These are phyloP conservation scores for Hemibagrus wyckioides DNA, from an alignment of 2,113 vertebrate species.

Conservation along the genomic window DNA sequence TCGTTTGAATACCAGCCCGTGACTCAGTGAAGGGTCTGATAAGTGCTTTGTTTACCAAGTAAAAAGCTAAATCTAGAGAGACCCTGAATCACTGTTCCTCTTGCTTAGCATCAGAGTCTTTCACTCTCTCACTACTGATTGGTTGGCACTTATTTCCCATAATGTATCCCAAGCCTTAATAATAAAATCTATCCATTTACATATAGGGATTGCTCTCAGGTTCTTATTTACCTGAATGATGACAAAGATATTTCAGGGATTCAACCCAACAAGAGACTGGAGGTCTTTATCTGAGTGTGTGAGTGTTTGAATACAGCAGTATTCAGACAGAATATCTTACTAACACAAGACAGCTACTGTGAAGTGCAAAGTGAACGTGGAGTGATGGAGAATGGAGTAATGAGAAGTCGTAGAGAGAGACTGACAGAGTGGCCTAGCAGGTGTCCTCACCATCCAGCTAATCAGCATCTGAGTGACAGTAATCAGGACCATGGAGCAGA, in stretches of 20 bases:
- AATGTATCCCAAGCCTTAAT: background rate
- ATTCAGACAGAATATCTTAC: background rate
- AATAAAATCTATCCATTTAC: background rate
- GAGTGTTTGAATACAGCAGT: background rate
- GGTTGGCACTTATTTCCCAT: background rate
- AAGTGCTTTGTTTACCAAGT: background rate
- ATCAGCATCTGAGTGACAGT: conserved; percentile 14
- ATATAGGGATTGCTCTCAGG: background rate
- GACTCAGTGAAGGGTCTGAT: no score
- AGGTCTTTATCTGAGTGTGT: background rate
- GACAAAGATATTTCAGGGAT: background rate
- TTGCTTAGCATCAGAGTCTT: background rate
- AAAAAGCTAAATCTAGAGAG: background rate
- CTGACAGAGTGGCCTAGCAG: background rate
- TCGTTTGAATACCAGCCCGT: no score
- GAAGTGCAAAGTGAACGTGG: background rate
- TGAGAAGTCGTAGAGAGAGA: conserved; percentile 1
- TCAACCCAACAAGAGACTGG: no score
- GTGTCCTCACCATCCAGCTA: conserved; percentile 1
- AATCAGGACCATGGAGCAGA: background rate
- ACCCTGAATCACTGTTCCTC: background rate
- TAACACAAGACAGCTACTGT: background rate
- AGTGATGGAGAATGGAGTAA: background rate
- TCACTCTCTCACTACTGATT: background rate
- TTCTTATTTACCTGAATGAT: background rate